Conservation (phyloP, 2,888 invertebrate genomes). For the Pandemis cinnamomeana region DNA sequence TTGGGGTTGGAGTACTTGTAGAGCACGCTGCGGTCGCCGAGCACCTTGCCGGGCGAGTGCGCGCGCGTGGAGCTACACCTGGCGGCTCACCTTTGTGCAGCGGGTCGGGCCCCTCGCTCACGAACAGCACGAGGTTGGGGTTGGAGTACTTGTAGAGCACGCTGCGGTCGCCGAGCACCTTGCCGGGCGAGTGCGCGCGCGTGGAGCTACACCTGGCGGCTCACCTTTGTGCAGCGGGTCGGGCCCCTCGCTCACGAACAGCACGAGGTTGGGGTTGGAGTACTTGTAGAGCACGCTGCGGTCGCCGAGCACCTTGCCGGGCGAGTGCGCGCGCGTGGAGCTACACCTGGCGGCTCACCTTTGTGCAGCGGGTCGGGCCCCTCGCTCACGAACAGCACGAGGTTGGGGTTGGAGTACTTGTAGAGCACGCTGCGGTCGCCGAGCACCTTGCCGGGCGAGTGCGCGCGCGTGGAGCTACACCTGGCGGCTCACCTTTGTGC, state of each 20-base stretch:
- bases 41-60: no score
- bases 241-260: conserved; percentile 91
- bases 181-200: no score
- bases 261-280: conserved; percentile 97
- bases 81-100: no score
- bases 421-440: conserved; percentile 98
- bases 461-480: conserved; percentile 89
- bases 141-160: no score
- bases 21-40: no score
- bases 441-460: conserved; percentile 97
- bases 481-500: conserved; percentile 89
- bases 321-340: conserved; percentile 94
- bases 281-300: conserved; percentile 99
- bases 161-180: no score
- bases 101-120: no score
- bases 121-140: no score
- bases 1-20: no score
- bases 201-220: no score
- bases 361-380: conserved; percentile 90
- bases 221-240: conserved; percentile 89
- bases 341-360: conserved; percentile 87
- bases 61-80: no score
- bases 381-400: conserved; percentile 93
- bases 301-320: conserved; percentile 97
- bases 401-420: conserved; percentile 99